Conservation (phyloP, 2,797 vertebrate genomes). For the Muraenolepis orangiensis region DNA sequence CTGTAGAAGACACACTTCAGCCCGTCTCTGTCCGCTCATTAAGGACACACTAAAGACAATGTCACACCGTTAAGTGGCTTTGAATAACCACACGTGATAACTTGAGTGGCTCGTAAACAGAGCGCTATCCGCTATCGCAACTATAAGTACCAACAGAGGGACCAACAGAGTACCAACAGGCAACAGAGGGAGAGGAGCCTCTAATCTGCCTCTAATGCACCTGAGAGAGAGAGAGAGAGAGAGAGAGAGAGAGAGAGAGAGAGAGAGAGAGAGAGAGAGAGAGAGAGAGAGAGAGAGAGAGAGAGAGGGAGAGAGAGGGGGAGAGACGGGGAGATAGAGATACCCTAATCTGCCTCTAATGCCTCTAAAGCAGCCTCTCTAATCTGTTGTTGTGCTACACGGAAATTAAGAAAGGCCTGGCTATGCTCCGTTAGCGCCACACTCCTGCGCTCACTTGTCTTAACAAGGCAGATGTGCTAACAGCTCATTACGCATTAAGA, state of each 20-base stretch:
- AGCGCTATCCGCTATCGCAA: constrained; percentile 34
- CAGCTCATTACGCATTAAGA: constrained; percentile 53
- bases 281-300: too few species aligned
- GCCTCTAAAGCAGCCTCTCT: neutral
- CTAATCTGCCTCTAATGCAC: too few species aligned
- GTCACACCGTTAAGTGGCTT: neutral
- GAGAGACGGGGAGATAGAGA: too few species aligned
- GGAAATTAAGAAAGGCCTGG: constrained; percentile 48
- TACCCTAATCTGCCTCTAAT: too few species aligned
- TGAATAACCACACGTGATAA: neutral
- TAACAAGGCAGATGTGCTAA: constrained; percentile 55
- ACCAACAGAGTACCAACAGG: constrained; percentile 8
- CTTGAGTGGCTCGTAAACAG: neutral
- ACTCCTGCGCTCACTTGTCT: constrained; percentile 52
- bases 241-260: too few species aligned
- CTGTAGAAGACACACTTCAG: neutral
- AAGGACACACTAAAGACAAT: neutral
- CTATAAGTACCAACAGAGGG: constrained; percentile 30
- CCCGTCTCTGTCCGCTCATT: neutral
- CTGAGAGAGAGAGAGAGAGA: too few species aligned
- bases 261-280: too few species aligned
- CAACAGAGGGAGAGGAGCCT: constrained; percentile 28
- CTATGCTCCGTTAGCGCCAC: constrained; percentile 54
- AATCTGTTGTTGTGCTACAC: constrained; percentile 45
- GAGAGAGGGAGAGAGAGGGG: too few species aligned